Evolutionary conservation across 1,140 invertebrate genomes (phyloP), one percentile per base, ranked within the genome.

Genomic region (Heliconius eleuchia): DNA sequence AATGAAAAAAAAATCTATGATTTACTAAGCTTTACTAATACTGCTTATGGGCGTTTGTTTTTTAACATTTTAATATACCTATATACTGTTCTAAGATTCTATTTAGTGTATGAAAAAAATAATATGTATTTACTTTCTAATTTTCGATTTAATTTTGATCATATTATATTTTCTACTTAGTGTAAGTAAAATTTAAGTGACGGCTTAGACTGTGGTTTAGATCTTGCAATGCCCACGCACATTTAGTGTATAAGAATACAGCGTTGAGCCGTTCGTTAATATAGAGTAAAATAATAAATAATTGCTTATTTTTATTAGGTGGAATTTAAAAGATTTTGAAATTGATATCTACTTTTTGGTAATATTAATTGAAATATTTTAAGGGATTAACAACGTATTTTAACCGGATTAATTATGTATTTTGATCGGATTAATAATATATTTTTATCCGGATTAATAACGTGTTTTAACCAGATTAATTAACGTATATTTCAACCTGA

Each of bases 151-250:
- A 11, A 66, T 66, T 66, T 66, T 60, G 42, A 46, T 46, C 42
- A 27, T 60, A 19, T 9, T 60, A 60, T 60, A 60, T 60, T 60
- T 60, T 60, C n/a, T 76, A 80, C 73, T 73, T 70, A 77, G 27
- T 23, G 23, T 76, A 79, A 75, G 39, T 66, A 30, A 52, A 37
- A 57, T 60, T 72, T 73, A 79, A 70, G 76, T 81, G 85, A 85
- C 80, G 83, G 88, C 89, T 86, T 92, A 90, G 87, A 90, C 87
- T 89, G 87, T 86, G 85, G 83, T 82, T 79, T 91, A 90, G 85
- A 85, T 85, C 86, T 83, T 74, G 88, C 88, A 89, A 91, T 82
- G 84, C 86, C 86, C 88, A 92, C 91, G 91, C 91, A 90, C 87
- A 83, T 86, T 66, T 80, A 85, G 87, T 77, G 82, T 85, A 78